phyloP scores from a whole-genome alignment of 2,797 vertebrate genomes.

The Poecilia picta region DNA sequence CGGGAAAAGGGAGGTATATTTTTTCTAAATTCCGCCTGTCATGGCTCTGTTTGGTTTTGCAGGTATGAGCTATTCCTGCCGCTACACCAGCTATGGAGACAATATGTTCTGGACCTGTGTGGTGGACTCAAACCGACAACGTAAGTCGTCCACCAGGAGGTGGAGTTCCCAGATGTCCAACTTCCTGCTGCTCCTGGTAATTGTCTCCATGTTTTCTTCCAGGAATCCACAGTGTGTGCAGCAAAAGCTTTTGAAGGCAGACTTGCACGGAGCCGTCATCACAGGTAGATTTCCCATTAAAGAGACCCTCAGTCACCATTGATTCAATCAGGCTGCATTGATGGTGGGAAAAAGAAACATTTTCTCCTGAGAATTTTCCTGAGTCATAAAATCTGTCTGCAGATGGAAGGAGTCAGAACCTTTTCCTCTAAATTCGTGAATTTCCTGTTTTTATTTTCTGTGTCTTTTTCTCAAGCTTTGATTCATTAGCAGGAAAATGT shows the following conservation, averaged over 20 bases:
- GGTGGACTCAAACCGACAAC: slow-evolving; percentile 81
- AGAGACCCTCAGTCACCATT: not conserved
- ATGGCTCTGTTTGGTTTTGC: not conserved
- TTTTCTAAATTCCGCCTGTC: not conserved
- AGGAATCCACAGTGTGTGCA: slow-evolving; percentile 90
- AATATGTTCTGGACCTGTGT: slow-evolving; percentile 91
- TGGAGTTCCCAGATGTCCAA: not conserved
- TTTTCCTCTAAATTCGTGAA: not conserved
- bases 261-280: slow-evolving; percentile 92
- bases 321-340: not conserved
- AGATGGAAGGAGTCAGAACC: not conserved
- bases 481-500: too few species aligned
- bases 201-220: not conserved
- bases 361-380: not conserved
- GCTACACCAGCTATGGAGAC: slow-evolving; percentile 91
- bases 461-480: too few species aligned
- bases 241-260: slow-evolving; percentile 91
- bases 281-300: slow-evolving; percentile 72
- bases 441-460: not conserved
- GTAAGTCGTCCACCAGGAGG: slow-evolving; percentile 61
- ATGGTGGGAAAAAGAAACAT: not conserved
- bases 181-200: not conserved
- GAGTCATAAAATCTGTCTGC: not conserved
- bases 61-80: slow-evolving; percentile 92
- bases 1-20: not conserved